phyloP scores from a whole-genome alignment of 2,113 vertebrate species.

The Lycaon pictus region DNA sequence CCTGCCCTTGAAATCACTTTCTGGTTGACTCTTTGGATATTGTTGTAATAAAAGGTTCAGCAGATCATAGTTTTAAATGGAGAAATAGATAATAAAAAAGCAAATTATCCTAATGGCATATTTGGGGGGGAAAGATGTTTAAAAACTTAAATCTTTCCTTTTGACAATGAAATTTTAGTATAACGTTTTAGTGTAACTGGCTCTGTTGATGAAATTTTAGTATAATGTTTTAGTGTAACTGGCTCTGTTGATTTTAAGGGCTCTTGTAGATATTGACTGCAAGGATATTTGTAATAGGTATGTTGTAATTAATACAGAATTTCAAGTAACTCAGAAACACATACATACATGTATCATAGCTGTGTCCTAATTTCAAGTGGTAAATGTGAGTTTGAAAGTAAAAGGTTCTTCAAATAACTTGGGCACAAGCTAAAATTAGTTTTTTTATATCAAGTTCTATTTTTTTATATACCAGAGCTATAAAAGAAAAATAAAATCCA shows the following conservation, averaged over 20 bases:
- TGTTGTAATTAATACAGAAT: background rate
- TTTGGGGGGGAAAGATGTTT: conserved; percentile 7
- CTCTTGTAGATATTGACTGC: background rate
- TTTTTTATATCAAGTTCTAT: conserved; percentile 10
- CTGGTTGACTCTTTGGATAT: background rate
- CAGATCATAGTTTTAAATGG: background rate
- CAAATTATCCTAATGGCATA: background rate
- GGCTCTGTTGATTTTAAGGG: conserved; percentile 37
- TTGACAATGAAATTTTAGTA: conserved; percentile 34
- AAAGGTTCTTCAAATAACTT: background rate
- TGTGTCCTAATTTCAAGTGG: background rate
- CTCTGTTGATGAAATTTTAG: conserved; percentile 45
- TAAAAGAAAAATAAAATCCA: background rate
- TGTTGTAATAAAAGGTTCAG: background rate
- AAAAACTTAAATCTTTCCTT: background rate
- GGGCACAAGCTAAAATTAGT: background rate
- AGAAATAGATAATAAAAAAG: background rate
- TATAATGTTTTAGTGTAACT: background rate
- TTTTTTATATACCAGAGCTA: background rate
- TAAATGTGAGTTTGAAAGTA: background rate
- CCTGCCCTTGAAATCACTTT: background rate
- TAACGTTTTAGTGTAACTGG: background rate
- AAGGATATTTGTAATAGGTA: background rate
- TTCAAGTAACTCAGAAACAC: background rate
- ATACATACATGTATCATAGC: background rate